Percentiles rank a stretch among this genome's conserved stretches.
phyloP scores from a whole-genome alignment of 1,140 invertebrate genomes.

The Olivierus martensii region DNA sequence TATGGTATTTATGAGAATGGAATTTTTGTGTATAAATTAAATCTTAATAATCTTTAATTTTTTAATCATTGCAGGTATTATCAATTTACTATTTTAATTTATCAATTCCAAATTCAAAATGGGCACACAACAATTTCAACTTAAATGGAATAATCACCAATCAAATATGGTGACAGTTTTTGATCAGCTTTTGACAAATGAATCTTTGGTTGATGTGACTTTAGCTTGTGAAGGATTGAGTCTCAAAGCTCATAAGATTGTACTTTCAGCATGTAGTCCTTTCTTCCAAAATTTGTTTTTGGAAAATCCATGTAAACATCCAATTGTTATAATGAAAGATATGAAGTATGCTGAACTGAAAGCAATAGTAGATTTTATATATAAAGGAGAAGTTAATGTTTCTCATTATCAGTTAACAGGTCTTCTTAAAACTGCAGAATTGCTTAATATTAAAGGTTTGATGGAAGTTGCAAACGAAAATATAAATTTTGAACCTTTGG shows the following conservation, averaged over 20 bases:
- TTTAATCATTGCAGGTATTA: no score
- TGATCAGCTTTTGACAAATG: constrained; percentile 74
- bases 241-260: constrained; percentile 83
- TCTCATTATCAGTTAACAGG: constrained; percentile 78
- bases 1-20: no score
- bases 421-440: constrained; percentile 75
- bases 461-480: constrained; percentile 57
- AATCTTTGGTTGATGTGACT: constrained; percentile 82
- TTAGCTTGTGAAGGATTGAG: constrained; percentile 79
- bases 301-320: constrained; percentile 71
- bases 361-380: constrained; percentile 90
- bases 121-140: constrained; percentile 84
- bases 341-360: constrained; percentile 78
- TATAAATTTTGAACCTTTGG: constrained; percentile 13
- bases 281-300: constrained; percentile 88
- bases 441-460: constrained; percentile 76
- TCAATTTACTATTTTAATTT: no score
- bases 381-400: constrained; percentile 83
- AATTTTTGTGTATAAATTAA: no score
- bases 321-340: constrained; percentile 80
- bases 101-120: constrained; percentile 30
- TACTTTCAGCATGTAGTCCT: constrained; percentile 84
- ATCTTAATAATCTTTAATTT: no score
- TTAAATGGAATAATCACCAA: constrained; percentile 88
- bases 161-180: constrained; percentile 80